These are phyloP conservation scores for Carettochelys insculpta DNA, from an alignment of 2,113 vertebrate genomes.

Conservation along the genomic window DNA sequence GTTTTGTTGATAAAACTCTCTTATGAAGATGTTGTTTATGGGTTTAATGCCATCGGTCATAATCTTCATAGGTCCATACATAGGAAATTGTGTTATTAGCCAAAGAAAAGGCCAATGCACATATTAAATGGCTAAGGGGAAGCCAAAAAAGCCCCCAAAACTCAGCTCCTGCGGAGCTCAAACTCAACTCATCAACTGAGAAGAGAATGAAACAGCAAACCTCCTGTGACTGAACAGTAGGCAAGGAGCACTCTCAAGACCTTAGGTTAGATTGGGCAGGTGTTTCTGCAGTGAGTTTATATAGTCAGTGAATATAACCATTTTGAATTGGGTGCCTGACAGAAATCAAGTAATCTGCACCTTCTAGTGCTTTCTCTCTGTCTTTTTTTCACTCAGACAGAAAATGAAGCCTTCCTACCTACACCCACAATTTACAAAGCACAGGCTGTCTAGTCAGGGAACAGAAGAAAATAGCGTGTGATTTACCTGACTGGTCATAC, in stretches of 20 bases:
- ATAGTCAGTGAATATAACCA: background rate
- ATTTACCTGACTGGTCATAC: background rate
- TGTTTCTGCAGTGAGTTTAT: background rate
- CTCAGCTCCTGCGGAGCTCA: background rate
- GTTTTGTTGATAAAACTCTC: no score
- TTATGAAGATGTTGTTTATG: no score
- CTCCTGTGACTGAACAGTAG: background rate
- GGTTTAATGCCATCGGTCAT: background rate
- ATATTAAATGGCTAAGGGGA: background rate
- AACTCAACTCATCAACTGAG: background rate
- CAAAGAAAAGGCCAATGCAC: accelerated
- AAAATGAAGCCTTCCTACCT: background rate
- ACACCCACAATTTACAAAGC: background rate
- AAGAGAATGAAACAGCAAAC: background rate
- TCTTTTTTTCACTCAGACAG: background rate
- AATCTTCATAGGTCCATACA: background rate
- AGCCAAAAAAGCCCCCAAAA: accelerated
- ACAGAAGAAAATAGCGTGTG: background rate
- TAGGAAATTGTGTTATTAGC: no score
- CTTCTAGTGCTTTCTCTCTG: background rate
- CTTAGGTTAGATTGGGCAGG: background rate
- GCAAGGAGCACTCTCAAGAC: background rate
- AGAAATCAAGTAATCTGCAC: background rate
- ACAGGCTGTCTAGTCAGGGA: background rate
- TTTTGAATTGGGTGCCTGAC: background rate